These are phyloP conservation scores for Sminthopsis crassicaudata DNA, from an alignment of 2,113 vertebrate genomes.

Conservation along the genomic window DNA sequence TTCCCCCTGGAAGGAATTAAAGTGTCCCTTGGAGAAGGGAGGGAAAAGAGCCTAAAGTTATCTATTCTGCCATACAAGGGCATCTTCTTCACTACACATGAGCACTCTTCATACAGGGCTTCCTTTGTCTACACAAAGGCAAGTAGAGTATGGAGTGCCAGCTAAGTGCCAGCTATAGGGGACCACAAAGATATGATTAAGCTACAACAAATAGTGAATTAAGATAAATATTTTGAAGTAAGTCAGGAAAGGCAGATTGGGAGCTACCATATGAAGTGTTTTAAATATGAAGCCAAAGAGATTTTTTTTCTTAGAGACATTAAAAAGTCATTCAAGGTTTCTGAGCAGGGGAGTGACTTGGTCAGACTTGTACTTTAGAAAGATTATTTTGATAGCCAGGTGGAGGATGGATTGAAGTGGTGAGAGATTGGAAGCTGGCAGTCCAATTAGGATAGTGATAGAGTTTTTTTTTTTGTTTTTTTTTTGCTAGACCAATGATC, in stretches of 20 bases:
- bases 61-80: background rate
- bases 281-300: background rate
- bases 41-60: background rate
- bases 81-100: background rate
- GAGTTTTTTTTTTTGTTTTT: background rate
- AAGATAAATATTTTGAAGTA: background rate
- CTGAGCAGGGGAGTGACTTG: background rate
- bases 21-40: background rate
- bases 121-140: background rate
- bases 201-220: background rate
- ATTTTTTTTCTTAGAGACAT: background rate
- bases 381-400: background rate
- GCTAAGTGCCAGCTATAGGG: background rate
- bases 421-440: background rate
- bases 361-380: background rate
- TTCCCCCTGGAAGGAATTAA: background rate
- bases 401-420: background rate
- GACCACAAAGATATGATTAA: background rate
- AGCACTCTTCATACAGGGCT: background rate
- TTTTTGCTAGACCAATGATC: background rate
- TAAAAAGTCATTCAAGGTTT: background rate
- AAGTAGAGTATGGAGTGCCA: background rate
- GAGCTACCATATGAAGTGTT: background rate
- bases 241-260: background rate
- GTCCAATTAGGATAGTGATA: background rate